Evolutionary conservation across 2,888 invertebrate genomes (phyloP).

Genomic region (Oegoconia quadripuncta): DNA sequence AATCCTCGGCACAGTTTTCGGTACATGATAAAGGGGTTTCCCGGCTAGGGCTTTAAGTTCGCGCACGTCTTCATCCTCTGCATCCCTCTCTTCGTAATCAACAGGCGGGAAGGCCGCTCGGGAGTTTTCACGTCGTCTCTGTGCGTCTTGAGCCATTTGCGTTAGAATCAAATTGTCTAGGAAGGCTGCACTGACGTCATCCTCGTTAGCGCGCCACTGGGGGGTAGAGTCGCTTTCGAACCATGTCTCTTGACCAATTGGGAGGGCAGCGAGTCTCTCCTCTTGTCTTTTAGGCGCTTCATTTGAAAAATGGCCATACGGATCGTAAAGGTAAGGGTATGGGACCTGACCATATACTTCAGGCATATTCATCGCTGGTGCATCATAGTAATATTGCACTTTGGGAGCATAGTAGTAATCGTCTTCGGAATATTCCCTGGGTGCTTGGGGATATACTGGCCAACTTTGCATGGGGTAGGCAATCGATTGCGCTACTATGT

Average conservation of each 20-base stretch:
- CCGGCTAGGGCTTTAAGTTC: slow-evolving; percentile 82
- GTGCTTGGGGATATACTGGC: slow-evolving; percentile 72
- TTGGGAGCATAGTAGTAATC: slow-evolving; percentile 79
- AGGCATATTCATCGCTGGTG: slow-evolving; percentile 50
- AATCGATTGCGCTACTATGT: slow-evolving; percentile 66
- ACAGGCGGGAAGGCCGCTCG: slow-evolving; percentile 63
- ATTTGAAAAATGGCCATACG: slow-evolving; percentile 74
- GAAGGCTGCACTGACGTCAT: slow-evolving; percentile 81
- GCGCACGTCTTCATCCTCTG: slow-evolving; percentile 82
- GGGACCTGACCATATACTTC: slow-evolving; percentile 64
- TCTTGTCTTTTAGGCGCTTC: slow-evolving; percentile 81
- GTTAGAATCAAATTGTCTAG: slow-evolving; percentile 83
- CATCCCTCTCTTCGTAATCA: slow-evolving; percentile 60
- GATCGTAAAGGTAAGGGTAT: slow-evolving; percentile 66
- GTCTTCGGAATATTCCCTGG: slow-evolving; percentile 75
- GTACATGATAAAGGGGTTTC: slow-evolving; percentile 71
- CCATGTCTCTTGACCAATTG: slow-evolving; percentile 83
- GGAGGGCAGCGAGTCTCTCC: slow-evolving; percentile 79
- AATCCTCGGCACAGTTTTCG: slow-evolving; percentile 61
- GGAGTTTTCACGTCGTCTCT: slow-evolving; percentile 67
- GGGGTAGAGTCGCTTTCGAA: slow-evolving; percentile 77
- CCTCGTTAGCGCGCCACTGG: slow-evolving; percentile 64
- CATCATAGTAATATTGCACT: slow-evolving; percentile 67
- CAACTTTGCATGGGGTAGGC: slow-evolving; percentile 65
- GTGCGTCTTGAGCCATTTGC: slow-evolving; percentile 81